Percentiles rank a stretch among this genome's conserved stretches.
Conservation (phyloP, 2,888 invertebrate species). For the Zelleria hepariella region DNA sequence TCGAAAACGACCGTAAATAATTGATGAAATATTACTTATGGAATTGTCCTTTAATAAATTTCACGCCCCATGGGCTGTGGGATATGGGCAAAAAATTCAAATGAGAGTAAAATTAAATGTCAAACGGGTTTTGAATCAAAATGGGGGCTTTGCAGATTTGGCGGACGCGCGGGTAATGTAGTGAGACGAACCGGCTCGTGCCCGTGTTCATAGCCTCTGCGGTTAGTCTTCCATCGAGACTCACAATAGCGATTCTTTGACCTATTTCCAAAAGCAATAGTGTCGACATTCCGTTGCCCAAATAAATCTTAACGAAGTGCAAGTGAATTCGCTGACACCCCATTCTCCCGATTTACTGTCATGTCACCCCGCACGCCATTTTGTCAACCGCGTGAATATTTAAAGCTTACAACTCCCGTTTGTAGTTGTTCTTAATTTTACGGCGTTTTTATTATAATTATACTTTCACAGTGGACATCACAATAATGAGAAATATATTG, state of each 20-base stretch:
- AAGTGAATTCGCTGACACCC: background rate
- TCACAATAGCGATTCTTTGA: too few species aligned
- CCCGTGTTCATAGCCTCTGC: conserved; percentile 15
- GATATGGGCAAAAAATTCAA: conserved; percentile 58
- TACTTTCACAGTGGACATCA: conserved; percentile 28
- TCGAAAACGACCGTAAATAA: conserved; percentile 57
- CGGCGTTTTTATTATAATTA: conserved; percentile 38
- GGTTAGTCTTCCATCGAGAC: too few species aligned
- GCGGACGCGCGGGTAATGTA: conserved; percentile 42
- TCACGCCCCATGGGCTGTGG: conserved; percentile 47
- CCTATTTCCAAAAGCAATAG: too few species aligned
- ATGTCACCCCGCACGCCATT: conserved; percentile 21
- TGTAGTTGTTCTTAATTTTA: conserved; percentile 33
- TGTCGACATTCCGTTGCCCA: background rate
- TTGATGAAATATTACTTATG: conserved; percentile 61
- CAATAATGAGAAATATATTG: conserved; percentile 23
- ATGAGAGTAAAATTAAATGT: conserved; percentile 58
- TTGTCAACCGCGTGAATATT: conserved; percentile 35
- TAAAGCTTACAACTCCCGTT: conserved; percentile 24
- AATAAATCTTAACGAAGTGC: background rate
- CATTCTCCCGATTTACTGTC: background rate
- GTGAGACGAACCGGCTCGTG: conserved; percentile 38
- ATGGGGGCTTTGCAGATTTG: conserved; percentile 28
- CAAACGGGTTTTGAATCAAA: conserved; percentile 45
- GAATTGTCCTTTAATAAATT: conserved; percentile 56